Evolutionary conservation across 2,797 vertebrate genomes (phyloP), one percentile per base, ranked within the genome.

Genomic region (Eulemur albifrons): DNA sequence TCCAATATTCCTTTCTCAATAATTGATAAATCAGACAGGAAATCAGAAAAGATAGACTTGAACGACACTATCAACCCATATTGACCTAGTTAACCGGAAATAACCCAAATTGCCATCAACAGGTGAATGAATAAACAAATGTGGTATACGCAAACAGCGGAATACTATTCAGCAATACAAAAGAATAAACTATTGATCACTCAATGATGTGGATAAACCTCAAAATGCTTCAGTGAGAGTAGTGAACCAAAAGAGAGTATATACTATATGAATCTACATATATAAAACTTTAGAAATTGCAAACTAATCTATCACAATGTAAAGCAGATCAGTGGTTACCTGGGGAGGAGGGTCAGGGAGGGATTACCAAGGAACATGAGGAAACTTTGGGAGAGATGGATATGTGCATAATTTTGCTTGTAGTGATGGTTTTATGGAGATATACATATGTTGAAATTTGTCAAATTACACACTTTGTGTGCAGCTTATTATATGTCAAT

Each of bases 221-320:
- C 65, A 59, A 69, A 95, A 75, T 35, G n/a, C 23, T 52, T 52
- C 25, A 52, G n/a, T 35, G 40, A 69, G 61, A 79, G 54, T 84
- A 90, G 32, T 43, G 14, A 83, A 79, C 13, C n/a, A n/a, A 20
- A 72, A 80, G 72, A 50, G 50, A 86, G 9, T 27, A 9, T 6
- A 57, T 25, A 9, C 13, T 20, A 2, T 54, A 50, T 48, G 9
- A 67, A 54, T 83, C 43, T 43, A 32, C 38, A 70, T 54, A 69
- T 2, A 48, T 40, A 63, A 94, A 95, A 59, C 84, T 91, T 70
- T 32, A 88, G 70, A 93, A 90, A 70, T 95, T 40, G 18, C 14
- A 50, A 72, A 73, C 43, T 83, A 40, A 38, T 35, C 61, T 52
- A 25, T 38, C 25, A 67, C 14, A 48, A 86, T 8, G 30, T 23